A percentile compares a stretch with the other conserved stretches of the same genome.
These are phyloP conservation scores for Ispidina lecontei DNA, from an alignment of 2,797 vertebrate species.

Conservation along the genomic window DNA sequence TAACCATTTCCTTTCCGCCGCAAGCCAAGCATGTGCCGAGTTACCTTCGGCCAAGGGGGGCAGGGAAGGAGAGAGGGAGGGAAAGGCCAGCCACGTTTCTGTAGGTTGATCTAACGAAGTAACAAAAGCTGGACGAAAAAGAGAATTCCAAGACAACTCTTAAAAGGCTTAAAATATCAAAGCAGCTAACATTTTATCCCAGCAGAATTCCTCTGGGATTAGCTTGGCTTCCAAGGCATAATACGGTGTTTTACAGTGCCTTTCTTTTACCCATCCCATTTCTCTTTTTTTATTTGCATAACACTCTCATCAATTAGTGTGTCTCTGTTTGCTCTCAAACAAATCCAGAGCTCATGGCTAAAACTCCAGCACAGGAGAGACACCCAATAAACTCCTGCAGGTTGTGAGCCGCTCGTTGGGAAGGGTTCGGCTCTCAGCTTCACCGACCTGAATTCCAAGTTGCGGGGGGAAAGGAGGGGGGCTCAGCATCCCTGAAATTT, in stretches of 20 bases:
- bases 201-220: slow-evolving; percentile 66
- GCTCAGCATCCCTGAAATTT: slow-evolving; percentile 25
- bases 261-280: slow-evolving; percentile 52
- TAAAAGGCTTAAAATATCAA: slow-evolving; percentile 70
- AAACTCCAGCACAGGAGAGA: background rate
- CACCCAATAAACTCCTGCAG: background rate
- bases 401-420: background rate
- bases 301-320: slow-evolving; percentile 58
- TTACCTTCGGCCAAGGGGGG: background rate
- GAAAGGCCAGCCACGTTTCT: slow-evolving; percentile 45
- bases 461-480: background rate
- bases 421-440: background rate
- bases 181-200: slow-evolving; percentile 64
- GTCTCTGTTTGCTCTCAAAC: slow-evolving; percentile 65
- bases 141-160: slow-evolving; percentile 73
- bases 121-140: slow-evolving; percentile 39
- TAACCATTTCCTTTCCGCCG: slow-evolving; percentile 35
- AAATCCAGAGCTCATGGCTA: slow-evolving; percentile 34
- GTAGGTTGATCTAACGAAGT: slow-evolving; percentile 19
- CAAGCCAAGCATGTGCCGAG: background rate
- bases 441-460: slow-evolving; percentile 29
- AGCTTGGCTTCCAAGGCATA: slow-evolving; percentile 72
- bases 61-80: background rate
- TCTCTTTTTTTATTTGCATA: slow-evolving; percentile 56
- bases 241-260: slow-evolving; percentile 61